These are phyloP conservation scores for Xyrauchen texanus DNA, from an alignment of 2,113 vertebrate genomes.

Conservation along the genomic window DNA sequence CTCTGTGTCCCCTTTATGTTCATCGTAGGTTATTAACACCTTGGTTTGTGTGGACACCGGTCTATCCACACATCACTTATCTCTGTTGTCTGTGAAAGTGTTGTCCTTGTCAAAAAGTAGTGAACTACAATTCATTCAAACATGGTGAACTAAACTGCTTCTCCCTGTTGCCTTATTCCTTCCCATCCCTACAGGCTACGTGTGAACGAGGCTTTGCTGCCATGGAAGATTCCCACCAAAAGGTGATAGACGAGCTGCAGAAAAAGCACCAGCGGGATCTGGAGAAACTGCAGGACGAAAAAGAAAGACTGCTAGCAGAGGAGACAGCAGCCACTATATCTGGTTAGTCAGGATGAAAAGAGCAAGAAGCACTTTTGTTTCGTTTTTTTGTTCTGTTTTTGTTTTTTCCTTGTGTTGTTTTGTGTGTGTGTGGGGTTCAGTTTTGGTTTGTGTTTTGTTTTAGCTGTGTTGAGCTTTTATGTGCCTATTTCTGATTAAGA, in stretches of 20 bases:
- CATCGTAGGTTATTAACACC: slow-evolving; percentile 20
- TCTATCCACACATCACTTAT: slow-evolving; percentile 21
- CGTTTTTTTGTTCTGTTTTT: too few relatives aligned
- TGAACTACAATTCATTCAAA: slow-evolving; percentile 46
- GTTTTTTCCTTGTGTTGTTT: too few relatives aligned
- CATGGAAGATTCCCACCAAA: slow-evolving; percentile 84
- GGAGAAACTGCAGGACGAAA: slow-evolving; percentile 80
- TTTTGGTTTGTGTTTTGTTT: too few relatives aligned
- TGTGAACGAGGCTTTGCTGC: slow-evolving; percentile 80
- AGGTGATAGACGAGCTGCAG: slow-evolving; percentile 80
- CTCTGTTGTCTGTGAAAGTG: slow-evolving; percentile 23
- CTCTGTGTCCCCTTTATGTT: slow-evolving; percentile 45
- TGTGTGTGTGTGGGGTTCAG: too few relatives aligned
- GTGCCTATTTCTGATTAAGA: too few relatives aligned
- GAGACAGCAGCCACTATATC: slow-evolving; percentile 81
- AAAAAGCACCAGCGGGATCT: slow-evolving; percentile 81
- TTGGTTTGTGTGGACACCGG: slow-evolving; percentile 33
- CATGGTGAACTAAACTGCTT: neutral
- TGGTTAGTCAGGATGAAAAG: slow-evolving; percentile 58
- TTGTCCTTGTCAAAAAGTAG: slow-evolving; percentile 8
- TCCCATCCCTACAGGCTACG: slow-evolving; percentile 68
- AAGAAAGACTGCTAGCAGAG: slow-evolving; percentile 77
- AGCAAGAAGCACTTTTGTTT: too few relatives aligned
- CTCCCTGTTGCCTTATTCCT: slow-evolving; percentile 42
- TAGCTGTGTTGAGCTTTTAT: too few relatives aligned